Base-by-base conservation (phyloP, 2,113 vertebrate species). In the Phyllostomus hastatus region DNA sequence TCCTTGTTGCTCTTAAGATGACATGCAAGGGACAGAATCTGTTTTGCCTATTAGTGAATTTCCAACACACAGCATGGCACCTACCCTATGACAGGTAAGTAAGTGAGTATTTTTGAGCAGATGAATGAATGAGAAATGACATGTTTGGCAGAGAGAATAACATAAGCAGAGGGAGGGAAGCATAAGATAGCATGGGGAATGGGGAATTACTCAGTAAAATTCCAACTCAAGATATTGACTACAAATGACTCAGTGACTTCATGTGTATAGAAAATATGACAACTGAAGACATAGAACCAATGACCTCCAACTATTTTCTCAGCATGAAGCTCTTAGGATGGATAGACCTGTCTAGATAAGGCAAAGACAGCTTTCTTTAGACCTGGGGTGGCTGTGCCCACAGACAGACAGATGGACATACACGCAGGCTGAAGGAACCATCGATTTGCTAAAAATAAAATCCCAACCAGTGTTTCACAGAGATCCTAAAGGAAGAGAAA, bases 391-490 rank as follows among this genome's bases (percentile, higher is more conserved):
- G 86, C 78, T 94, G 3, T 67, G n/a, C 15, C 91, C 78, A 88
- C 12, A 92, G 92, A 88, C 28, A 16, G 95, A 96, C 66, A 95
- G 93, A 93, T 78, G 92, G 87, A 96, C 90, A 80, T 52, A 41
- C 46, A 26, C 73, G 72, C n/a, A 75, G 83, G 73, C 69, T 93
- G 57, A 92, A 95, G 61, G 87, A 96, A 57, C 91, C 88, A 89
- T 80, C 41, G 50, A 80, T 76, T 87, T 94, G 48, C 85, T 97
- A 97, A 95, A 97, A 96, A 94, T 84, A 96, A 95, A 73, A 83
- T 10, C 41, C 81, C 64, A 61, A 81, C 88, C 38, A 69, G 20
- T 86, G 89, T 96, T 88, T 87, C 93, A 70, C 70, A 89, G 93
- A 95, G 88, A 69, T 26, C 70, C 81, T 92, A 24, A 80, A 81